Evolutionary conservation across 2,113 vertebrate species (phyloP).

Genomic region (Eupsittula cactorum): DNA sequence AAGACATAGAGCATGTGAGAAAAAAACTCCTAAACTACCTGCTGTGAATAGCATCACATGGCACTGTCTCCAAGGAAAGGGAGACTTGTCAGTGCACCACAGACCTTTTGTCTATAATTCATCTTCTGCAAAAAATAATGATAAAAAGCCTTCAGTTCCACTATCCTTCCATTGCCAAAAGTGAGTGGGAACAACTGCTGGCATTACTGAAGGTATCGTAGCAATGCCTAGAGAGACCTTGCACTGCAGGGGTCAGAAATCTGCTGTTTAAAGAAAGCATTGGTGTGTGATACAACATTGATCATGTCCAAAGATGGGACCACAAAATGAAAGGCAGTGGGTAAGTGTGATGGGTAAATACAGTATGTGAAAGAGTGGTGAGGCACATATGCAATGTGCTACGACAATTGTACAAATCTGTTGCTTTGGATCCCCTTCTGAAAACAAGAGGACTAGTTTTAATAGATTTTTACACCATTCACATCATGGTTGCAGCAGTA

Average conservation of each 20-base stretch:
- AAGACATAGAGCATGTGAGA: neutral
- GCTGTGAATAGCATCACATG: neutral
- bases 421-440: neutral
- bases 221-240: neutral
- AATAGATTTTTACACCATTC: neutral
- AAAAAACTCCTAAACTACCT: neutral
- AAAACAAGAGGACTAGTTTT: neutral
- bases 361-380: rapidly evolving
- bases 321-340: neutral
- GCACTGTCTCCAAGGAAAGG: neutral
- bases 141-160: neutral
- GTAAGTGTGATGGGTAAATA: neutral
- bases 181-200: neutral
- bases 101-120: neutral
- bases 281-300: neutral
- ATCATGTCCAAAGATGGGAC: neutral
- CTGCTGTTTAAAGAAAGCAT: neutral
- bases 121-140: neutral
- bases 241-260: neutral
- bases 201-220: neutral
- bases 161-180: neutral
- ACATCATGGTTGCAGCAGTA: neutral
- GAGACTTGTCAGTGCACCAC: neutral
- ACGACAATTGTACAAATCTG: neutral
- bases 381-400: neutral